These are phyloP conservation scores for Acanthosepion lycidas DNA, from an alignment of 2,888 invertebrate species.

Conservation along the genomic window DNA sequence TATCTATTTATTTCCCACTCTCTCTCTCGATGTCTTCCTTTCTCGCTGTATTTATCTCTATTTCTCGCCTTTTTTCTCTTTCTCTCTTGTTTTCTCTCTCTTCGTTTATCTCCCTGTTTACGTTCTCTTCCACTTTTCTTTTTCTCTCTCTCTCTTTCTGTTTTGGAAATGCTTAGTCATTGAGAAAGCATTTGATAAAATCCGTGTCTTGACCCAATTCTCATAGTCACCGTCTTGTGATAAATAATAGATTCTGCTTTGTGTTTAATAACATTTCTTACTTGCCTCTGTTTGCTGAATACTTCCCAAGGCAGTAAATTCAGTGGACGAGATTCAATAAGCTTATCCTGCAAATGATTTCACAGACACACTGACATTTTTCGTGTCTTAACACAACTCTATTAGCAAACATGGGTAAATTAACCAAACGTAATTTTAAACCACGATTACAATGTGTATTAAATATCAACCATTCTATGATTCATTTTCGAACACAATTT, in stretches of 20 bases:
- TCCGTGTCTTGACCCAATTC: neutral
- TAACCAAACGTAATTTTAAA: neutral
- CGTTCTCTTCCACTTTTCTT: neutral
- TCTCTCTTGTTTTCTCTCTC: neutral
- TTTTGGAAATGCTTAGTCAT: neutral
- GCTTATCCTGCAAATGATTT: neutral
- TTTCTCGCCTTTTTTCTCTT: neutral
- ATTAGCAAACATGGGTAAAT: neutral
- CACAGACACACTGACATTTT: neutral
- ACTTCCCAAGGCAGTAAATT: neutral
- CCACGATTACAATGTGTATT: neutral
- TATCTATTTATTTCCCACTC: neutral
- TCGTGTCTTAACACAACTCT: neutral
- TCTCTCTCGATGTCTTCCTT: neutral
- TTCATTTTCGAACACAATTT: neutral
- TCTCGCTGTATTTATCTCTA: neutral
- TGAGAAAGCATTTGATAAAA: constrained; percentile 33
- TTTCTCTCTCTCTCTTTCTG: neutral
- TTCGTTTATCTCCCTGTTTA: neutral
- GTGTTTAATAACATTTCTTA: neutral
- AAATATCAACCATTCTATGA: neutral
- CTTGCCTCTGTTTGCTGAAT: neutral
- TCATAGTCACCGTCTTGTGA: neutral
- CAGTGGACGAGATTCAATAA: neutral
- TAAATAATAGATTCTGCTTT: constrained; percentile 6